A percentile compares a stretch with the other conserved stretches of the same genome.
Evolutionary conservation across 2,888 invertebrate species (phyloP).

Genomic region (Thymelicus sylvestris): DNA sequence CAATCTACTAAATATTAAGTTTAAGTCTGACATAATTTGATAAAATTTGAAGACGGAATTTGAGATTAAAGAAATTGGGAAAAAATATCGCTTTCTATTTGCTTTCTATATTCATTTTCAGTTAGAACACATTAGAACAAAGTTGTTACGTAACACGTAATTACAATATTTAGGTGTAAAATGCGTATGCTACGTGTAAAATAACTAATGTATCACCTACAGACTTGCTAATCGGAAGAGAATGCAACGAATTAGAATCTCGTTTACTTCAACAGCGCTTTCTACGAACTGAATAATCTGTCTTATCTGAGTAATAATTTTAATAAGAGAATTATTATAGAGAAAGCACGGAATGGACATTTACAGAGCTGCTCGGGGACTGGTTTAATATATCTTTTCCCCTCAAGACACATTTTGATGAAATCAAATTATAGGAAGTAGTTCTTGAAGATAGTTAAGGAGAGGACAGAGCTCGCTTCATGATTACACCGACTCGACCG

Average conservation of each 20-base stretch:
- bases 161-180: too few species aligned
- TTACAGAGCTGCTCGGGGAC: conserved; percentile 50
- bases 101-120: too few species aligned
- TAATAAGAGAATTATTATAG: conserved; percentile 44
- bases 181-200: too few species aligned
- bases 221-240: conserved; percentile 16
- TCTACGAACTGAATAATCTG: conserved; percentile 21
- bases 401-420: conserved; percentile 56
- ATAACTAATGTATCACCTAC: not conserved
- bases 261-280: conserved; percentile 17
- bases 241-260: conserved; percentile 27
- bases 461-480: conserved; percentile 43
- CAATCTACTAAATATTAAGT: too few species aligned
- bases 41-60: too few species aligned
- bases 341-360: conserved; percentile 57
- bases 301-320: conserved; percentile 29
- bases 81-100: too few species aligned
- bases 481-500: conserved; percentile 52
- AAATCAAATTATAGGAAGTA: conserved; percentile 66
- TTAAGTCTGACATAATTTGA: too few species aligned
- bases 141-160: too few species aligned
- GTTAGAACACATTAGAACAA: too few species aligned
- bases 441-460: conserved; percentile 45
- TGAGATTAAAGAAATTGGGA: too few species aligned
- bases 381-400: conserved; percentile 52